Base-by-base conservation (phyloP, 2,888 invertebrate species). In the Nasonovia ribisnigri region DNA sequence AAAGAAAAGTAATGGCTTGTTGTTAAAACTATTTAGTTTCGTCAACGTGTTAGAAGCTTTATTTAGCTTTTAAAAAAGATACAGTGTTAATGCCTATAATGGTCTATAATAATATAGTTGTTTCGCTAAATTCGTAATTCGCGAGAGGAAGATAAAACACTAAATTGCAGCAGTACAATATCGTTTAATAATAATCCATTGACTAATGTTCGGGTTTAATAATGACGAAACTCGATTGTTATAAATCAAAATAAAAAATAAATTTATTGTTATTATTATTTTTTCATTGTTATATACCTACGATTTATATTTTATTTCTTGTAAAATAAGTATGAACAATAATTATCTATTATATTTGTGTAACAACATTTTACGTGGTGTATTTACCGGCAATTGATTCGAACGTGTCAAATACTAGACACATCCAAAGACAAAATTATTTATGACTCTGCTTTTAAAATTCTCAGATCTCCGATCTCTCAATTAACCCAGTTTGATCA, bases 361-460 rank as follows among this genome's bases (percentile, higher is more conserved):
- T 20, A 36, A 77, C 36, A 36, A 3, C 11, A 60, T 90, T 67
- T 26, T n/a, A 26, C 13, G 48, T 10, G 36, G 67, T 48, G 42
- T 36, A 90, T 46, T 90, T 48, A 36, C 2, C 51, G n/a, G 36
- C 77, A 89, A 11, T 90, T 16, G 51, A 77, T 51, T n/a, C n/a
- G 46, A 36, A 90, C 54, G 43, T 54, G 36, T 42, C 29, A 77
- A 90, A 3, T 43, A 84, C 42, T 84, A 29, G 4, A 67, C n/a
- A 43, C n/a, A 91, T 43, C 29, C n/a, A 43, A n/a, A 86, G 43
- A 57, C 57, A 90, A 48, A 46, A 60, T 90, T n/a, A 43, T 43
- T 54, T n/a, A 54, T n/a, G 29, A 54, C 43, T 20, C n/a, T 43
- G 84, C 43, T 36, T 91, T 84, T 84, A 84, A 84, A 84, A 84